Evolutionary conservation across 2,113 vertebrate species (phyloP).

Genomic region (Amazona vittata): DNA sequence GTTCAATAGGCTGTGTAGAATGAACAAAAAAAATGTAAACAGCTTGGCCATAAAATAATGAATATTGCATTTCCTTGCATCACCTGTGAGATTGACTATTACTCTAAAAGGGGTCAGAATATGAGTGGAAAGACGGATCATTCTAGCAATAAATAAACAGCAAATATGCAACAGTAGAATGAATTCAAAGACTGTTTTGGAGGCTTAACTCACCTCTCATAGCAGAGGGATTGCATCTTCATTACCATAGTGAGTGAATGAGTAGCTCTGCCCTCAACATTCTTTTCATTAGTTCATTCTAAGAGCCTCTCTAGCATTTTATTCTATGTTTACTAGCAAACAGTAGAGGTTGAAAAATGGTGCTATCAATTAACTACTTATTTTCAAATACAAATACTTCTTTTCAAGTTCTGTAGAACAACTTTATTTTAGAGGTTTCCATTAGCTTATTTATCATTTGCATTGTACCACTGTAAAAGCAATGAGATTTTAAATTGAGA

Average conservation of each 20-base stretch:
- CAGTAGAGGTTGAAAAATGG: neutral
- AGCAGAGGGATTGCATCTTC: neutral
- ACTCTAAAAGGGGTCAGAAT: neutral
- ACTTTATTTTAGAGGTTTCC: fast-evolving
- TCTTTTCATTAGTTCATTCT: neutral
- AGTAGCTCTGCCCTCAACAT: neutral
- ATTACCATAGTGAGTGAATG: neutral
- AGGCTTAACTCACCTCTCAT: neutral
- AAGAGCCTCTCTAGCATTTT: neutral
- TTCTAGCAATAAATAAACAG: neutral
- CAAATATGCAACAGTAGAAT: neutral
- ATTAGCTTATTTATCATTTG: neutral
- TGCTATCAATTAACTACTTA: neutral
- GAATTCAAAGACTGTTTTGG: neutral
- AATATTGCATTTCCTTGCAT: neutral
- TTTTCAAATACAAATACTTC: neutral
- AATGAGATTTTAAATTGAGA: neutral
- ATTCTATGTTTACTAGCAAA: neutral
- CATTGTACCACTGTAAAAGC: neutral
- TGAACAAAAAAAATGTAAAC: neutral
- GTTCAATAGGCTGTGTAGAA: neutral
- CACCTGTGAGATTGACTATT: neutral
- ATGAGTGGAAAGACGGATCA: neutral
- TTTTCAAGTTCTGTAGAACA: neutral
- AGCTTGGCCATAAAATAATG: neutral